Evolutionary conservation across 2,113 vertebrate genomes (phyloP).

Genomic region (Anguilla rostrata): DNA sequence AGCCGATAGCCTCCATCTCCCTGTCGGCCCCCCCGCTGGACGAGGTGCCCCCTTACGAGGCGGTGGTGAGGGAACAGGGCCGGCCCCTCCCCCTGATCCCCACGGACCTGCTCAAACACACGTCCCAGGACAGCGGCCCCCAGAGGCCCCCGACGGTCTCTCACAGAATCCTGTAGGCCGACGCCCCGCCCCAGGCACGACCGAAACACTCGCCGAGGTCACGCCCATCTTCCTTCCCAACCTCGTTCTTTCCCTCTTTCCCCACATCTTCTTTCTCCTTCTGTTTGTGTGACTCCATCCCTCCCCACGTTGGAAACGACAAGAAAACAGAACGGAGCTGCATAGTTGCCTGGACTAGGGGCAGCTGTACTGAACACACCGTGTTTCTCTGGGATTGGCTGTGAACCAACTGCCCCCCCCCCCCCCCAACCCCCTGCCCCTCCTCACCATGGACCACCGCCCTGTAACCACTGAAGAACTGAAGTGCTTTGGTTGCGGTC

Average conservation of each 20-base stretch:
- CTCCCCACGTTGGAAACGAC: neutral
- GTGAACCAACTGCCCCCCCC: neutral
- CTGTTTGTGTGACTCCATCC: neutral
- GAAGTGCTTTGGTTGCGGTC: neutral
- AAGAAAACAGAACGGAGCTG: neutral
- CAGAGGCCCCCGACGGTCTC: constrained; percentile 42
- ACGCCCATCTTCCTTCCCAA: neutral
- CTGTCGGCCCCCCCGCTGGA: constrained; percentile 60
- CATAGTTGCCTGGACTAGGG: neutral
- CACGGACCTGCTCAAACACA: constrained; percentile 65
- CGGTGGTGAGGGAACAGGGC: constrained; percentile 60
- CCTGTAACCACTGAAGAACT: neutral
- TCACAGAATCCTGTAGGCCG: constrained; percentile 54
- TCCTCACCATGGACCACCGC: neutral
- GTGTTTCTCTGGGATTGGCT: neutral
- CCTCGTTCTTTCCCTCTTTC: neutral
- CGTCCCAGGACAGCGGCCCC: constrained; percentile 39
- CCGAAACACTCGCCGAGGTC: too few species aligned
- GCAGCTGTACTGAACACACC: neutral
- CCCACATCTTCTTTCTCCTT: neutral
- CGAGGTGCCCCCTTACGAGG: constrained; percentile 72
- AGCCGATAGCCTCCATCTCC: constrained; percentile 64
- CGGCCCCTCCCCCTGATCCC: constrained; percentile 68
- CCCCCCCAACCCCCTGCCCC: neutral
- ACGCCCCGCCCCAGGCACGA: neutral